These are phyloP conservation scores for Scylla paramamosain DNA, from an alignment of 1,140 invertebrate genomes.

Conservation along the genomic window DNA sequence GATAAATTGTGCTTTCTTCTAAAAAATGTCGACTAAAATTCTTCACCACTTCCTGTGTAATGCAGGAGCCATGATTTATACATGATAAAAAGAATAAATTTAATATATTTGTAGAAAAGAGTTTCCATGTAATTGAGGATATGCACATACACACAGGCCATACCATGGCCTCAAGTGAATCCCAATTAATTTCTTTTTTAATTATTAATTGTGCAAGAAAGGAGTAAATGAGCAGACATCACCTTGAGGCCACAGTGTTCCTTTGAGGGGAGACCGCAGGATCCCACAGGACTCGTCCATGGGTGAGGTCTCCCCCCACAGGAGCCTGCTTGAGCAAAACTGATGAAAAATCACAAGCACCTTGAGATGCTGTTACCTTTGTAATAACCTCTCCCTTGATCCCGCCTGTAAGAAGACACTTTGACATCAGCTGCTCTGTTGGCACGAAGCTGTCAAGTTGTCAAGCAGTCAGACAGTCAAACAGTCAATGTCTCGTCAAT, in stretches of 20 bases:
- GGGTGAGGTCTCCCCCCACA: conserved; percentile 14
- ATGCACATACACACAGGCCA: conserved; percentile 63
- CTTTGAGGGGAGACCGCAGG: conserved; percentile 29
- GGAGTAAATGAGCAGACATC: not conserved
- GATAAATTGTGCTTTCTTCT: not conserved
- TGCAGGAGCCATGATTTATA: not conserved
- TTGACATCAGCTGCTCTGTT: conserved; percentile 75
- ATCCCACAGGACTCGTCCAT: not conserved
- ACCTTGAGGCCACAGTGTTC: conserved; percentile 59
- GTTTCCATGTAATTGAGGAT: conserved; percentile 61
- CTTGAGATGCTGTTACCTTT: conserved; percentile 72
- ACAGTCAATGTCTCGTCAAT: conserved; percentile 66
- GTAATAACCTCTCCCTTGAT: conserved; percentile 75
- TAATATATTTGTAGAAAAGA: not conserved
- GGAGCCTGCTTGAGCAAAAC: conserved; percentile 67
- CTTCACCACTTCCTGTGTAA: not conserved
- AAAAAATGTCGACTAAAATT: not conserved
- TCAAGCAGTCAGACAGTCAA: conserved; percentile 66
- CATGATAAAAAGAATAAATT: not conserved
- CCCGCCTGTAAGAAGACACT: conserved; percentile 75
- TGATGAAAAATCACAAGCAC: conserved; percentile 73
- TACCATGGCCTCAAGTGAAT: conserved; percentile 62
- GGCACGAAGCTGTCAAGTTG: conserved; percentile 68
- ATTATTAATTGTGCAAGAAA: conserved; percentile 23
- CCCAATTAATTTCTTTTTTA: not conserved